These are phyloP conservation scores for Peromyscus californicus DNA, from an alignment of 2,113 vertebrate species.

Conservation along the genomic window DNA sequence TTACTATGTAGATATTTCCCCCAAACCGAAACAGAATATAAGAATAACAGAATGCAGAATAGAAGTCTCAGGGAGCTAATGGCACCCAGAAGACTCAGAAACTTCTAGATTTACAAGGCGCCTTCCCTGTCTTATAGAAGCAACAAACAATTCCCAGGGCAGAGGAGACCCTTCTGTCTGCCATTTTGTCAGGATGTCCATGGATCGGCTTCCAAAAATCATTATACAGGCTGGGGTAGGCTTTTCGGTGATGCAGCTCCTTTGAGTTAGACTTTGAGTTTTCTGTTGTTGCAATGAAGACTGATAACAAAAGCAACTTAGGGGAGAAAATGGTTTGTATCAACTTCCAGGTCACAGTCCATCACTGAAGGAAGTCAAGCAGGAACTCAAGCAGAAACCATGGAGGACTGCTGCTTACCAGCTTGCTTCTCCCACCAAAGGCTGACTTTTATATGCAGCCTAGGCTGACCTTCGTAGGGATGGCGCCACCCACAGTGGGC, in stretches of 20 bases:
- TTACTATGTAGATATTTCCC: neutral
- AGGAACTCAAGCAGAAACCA: neutral
- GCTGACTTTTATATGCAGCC: neutral
- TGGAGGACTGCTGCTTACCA: neutral
- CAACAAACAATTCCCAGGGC: neutral
- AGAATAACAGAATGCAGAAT: neutral
- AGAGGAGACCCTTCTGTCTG: neutral
- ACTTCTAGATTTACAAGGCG: neutral
- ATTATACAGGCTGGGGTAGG: neutral
- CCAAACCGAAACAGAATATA: neutral
- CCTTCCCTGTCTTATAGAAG: neutral
- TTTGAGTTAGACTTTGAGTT: neutral
- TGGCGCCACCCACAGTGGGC: neutral
- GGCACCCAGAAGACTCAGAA: neutral
- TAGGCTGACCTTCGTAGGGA: neutral
- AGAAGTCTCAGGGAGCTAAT: neutral
- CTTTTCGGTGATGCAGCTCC: neutral
- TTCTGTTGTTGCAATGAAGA: neutral
- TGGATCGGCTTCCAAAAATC: too few relatives aligned
- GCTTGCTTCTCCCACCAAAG: neutral
- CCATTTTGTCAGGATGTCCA: too few relatives aligned
- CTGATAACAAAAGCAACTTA: neutral
- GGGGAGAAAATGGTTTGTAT: neutral
- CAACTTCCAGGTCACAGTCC: neutral
- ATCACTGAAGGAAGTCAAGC: neutral